phyloP scores from a whole-genome alignment of 1,140 invertebrate species.

The Teleogryllus occipitalis region DNA sequence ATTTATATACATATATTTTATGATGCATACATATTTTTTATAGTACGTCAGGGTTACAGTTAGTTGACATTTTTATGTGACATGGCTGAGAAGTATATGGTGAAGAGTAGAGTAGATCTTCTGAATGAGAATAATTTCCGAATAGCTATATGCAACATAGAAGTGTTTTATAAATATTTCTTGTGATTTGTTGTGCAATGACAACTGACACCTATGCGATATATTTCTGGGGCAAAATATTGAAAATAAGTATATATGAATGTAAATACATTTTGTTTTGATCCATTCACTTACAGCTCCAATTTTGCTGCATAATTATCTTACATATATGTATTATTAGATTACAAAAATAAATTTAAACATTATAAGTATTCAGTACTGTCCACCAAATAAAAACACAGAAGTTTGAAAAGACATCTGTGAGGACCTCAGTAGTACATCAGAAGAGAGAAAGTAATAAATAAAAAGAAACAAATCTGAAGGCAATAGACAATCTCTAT shows the following conservation, averaged over 20 bases:
- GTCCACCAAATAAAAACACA: neutral
- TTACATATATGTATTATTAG: neutral
- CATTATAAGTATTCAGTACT: neutral
- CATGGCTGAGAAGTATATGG: neutral
- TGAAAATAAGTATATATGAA: neutral
- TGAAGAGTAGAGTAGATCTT: neutral
- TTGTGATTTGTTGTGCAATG: neutral
- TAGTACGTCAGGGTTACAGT: neutral
- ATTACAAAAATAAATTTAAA: neutral
- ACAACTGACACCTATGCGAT: neutral
- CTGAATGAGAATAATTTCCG: neutral
- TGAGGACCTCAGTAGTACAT: neutral
- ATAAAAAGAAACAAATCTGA: too few species aligned
- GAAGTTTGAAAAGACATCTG: neutral
- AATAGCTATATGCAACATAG: neutral
- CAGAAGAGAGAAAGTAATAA: too few species aligned
- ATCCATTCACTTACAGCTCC: neutral
- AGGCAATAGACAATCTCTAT: too few species aligned
- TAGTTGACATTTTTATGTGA: neutral
- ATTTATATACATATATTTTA: neutral
- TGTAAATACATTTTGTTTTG: neutral
- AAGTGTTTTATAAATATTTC: neutral
- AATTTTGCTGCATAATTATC: neutral
- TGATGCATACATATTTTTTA: neutral
- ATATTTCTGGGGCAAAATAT: neutral